These are phyloP conservation scores for Oryzias celebensis DNA, from an alignment of 2,113 vertebrate species.

Conservation along the genomic window DNA sequence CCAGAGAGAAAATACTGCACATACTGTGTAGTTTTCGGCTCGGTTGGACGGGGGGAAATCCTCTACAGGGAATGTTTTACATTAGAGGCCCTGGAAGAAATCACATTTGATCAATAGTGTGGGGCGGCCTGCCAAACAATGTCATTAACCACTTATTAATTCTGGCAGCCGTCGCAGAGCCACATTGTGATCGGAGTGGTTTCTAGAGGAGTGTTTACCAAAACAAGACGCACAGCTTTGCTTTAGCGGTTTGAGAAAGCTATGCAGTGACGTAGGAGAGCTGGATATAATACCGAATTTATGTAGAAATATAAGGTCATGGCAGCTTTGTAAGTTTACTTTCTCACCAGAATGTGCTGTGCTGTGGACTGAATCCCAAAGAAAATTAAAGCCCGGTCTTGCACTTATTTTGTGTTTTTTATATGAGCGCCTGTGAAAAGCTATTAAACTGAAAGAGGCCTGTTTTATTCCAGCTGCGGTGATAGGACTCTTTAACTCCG, in stretches of 20 bases:
- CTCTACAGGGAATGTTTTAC: constrained; percentile 64
- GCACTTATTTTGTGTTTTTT: constrained; percentile 1
- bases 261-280: constrained; percentile 67
- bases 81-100: constrained; percentile 67
- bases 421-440: constrained; percentile 21
- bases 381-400: constrained; percentile 35
- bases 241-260: constrained; percentile 65
- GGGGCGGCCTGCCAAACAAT: constrained; percentile 66
- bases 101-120: constrained; percentile 68
- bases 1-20: constrained; percentile 36
- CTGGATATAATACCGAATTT: constrained; percentile 46
- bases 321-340: constrained; percentile 47
- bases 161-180: constrained; percentile 62
- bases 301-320: constrained; percentile 60
- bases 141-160: constrained; percentile 77
- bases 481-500: background rate
- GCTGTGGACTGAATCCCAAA: constrained; percentile 33
- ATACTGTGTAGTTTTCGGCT: constrained; percentile 21
- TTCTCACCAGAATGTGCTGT: constrained; percentile 48
- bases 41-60: constrained; percentile 46
- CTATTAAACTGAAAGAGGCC: constrained; percentile 10
- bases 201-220: constrained; percentile 76
- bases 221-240: constrained; percentile 67
- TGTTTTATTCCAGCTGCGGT: constrained; percentile 1
- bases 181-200: constrained; percentile 70